phyloP scores from a whole-genome alignment of 2,113 vertebrate species.

The Nematolebias whitei region DNA sequence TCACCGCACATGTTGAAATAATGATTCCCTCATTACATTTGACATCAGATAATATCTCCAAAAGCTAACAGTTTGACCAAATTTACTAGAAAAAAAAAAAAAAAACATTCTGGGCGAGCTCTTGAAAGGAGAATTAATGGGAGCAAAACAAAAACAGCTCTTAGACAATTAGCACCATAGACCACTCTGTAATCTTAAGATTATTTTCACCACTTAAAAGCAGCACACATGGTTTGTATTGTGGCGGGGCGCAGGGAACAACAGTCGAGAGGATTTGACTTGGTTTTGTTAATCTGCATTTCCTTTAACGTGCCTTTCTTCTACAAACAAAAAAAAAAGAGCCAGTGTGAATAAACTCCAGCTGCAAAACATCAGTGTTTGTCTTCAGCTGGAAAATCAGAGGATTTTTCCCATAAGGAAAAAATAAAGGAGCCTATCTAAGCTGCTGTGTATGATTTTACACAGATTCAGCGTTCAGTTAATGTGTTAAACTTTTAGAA shows the following conservation, averaged over 20 bases:
- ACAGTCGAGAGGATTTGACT: constrained; percentile 76
- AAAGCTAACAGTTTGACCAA: constrained; percentile 69
- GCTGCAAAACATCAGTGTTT: constrained; percentile 60
- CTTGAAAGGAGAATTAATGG: constrained; percentile 71
- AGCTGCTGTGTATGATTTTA: not conserved
- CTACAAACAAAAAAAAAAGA: constrained; percentile 64
- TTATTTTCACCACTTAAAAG: constrained; percentile 81
- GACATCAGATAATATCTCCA: constrained; percentile 68
- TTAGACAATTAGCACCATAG: constrained; percentile 78
- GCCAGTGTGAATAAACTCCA: constrained; percentile 67
- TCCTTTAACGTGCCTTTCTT: constrained; percentile 73
- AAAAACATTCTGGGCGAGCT: constrained; percentile 63
- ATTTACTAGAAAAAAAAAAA: constrained; percentile 40
- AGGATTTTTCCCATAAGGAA: constrained; percentile 54
- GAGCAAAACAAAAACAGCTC: constrained; percentile 74
- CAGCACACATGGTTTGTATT: constrained; percentile 75
- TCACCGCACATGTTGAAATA: constrained; percentile 64
- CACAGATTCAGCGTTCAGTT: too few relatives aligned
- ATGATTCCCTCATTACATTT: constrained; percentile 62
- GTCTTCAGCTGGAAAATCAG: constrained; percentile 57
- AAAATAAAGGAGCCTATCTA: constrained; percentile 20
- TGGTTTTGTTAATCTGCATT: constrained; percentile 72
- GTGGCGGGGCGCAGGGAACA: constrained; percentile 70
- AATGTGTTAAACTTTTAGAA: too few relatives aligned
- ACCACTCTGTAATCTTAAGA: constrained; percentile 79